Evolutionary conservation across 2,113 vertebrate genomes (phyloP).

Genomic region (Thryonomys swinderianus): DNA sequence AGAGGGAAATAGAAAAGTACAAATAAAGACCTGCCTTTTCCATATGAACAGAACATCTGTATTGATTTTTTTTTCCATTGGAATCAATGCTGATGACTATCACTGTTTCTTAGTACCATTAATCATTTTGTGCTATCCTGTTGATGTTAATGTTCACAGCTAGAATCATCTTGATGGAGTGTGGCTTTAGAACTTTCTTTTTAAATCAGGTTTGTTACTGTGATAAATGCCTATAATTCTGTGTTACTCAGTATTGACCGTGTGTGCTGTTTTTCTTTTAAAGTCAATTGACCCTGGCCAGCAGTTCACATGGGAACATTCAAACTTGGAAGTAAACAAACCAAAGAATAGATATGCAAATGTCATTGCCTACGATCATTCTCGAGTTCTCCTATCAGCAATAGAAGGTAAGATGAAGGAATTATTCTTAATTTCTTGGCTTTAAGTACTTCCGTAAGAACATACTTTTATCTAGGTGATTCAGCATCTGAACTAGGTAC

Average conservation of each 20-base stretch:
- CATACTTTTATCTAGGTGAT: not conserved
- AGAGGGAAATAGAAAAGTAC: conserved; percentile 43
- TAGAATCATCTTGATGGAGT: conserved; percentile 44
- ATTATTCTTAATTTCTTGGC: not conserved
- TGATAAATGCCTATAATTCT: conserved; percentile 41
- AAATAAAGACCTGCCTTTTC: not conserved
- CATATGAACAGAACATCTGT: conserved; percentile 35
- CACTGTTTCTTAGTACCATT: conserved; percentile 18
- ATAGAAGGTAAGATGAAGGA: conserved; percentile 93
- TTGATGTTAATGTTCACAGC: not conserved
- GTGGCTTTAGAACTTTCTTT: conserved; percentile 48
- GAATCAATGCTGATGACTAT: conserved; percentile 46
- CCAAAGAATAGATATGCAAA: conserved; percentile 99
- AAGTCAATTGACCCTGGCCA: conserved; percentile 99
- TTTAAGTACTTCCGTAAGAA: not conserved
- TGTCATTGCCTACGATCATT: conserved; percentile 99
- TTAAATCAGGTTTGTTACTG: not conserved
- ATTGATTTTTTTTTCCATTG: conserved; percentile 56
- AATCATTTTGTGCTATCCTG: conserved; percentile 21
- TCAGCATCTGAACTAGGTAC: not conserved
- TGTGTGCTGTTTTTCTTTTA: conserved; percentile 79
- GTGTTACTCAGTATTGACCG: conserved; percentile 42
- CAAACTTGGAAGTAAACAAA: conserved; percentile 99
- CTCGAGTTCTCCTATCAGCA: conserved; percentile 95
- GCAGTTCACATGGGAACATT: conserved; percentile 99